Evolutionary conservation across 2,888 invertebrate species (phyloP), one percentile per base, ranked within the genome.

Genomic region (Mimas tiliae): DNA sequence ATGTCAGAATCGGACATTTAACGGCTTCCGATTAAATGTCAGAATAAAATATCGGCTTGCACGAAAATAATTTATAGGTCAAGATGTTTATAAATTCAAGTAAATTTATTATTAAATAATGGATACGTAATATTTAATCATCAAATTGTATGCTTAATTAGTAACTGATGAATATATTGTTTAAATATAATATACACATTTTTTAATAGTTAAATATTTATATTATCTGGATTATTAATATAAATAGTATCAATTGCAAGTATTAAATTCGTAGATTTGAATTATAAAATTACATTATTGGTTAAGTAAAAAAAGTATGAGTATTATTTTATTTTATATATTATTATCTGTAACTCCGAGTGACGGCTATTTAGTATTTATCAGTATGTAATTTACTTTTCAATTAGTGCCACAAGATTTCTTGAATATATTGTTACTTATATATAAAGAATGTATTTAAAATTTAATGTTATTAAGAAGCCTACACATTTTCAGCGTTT

Each of bases 381-480:
- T 58, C 42, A 12, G 58, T 19, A 38, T 58, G 42, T 58, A 58
- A 58, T 58, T 58, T 58, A 58, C 38, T 58, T 55, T 58, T 58
- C 63, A 67, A 68, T 79, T 81, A 82, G 87, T 86, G 87, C 86
- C 87, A 86, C 83, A 83, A 77, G 72, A 79, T 75, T 80, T 82
- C 47, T 45, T 80, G 76, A 74, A 70, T 72, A 77, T 70, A 83
- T 83, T 86, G 87, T 87, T 87, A 85, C 83, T 86, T 81, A 83
- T 78, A 78, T 80, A 75, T 76, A 76, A 75, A 75, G 74, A 76
- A 71, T 74, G 72, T 78, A 77, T 78, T 77, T 75, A 73, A 70
- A 70, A 63, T 70, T 62, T 68, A 70, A 68, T 55, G 14, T 16
- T n/a, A 38, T 58, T 42, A 42, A 58, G 42, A 38, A 19, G 58